Percentiles rank a stretch among this genome's conserved stretches.
These are phyloP conservation scores for Yoshiicerus persimilis DNA, from an alignment of 1,140 invertebrate species.

Conservation along the genomic window DNA sequence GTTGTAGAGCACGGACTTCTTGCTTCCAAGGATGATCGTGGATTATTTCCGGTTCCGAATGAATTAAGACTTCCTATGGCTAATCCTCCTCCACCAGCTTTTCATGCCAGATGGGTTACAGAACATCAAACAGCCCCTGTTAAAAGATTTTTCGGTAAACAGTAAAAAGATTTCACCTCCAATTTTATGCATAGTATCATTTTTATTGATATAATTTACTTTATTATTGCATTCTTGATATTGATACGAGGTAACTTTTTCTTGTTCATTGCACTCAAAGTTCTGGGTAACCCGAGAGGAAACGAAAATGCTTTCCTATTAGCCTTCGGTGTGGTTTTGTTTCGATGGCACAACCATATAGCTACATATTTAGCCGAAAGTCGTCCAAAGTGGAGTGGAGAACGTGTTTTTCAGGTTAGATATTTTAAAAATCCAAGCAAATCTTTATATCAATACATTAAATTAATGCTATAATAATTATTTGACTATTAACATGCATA, in stretches of 20 bases:
- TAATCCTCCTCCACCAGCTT: conserved; percentile 62
- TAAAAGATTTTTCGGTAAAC: conserved; percentile 62
- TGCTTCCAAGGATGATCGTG: conserved; percentile 53
- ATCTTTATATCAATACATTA: too few species aligned
- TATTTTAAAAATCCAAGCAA: too few species aligned
- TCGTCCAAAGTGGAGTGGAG: conserved; percentile 56
- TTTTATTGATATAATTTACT: too few species aligned
- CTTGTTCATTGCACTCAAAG: conserved; percentile 52
- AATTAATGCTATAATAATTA: too few species aligned
- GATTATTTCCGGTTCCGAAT: conserved; percentile 60
- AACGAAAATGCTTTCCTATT: conserved; percentile 64
- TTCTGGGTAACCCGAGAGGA: conserved; percentile 63
- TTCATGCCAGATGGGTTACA: conserved; percentile 55
- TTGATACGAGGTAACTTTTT: background rate
- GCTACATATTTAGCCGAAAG: conserved; percentile 55
- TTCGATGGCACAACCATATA: conserved; percentile 65
- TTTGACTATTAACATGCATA: too few species aligned
- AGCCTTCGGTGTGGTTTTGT: conserved; percentile 63
- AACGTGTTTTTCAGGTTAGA: conserved; percentile 59
- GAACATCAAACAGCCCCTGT: conserved; percentile 56
- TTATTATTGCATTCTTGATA: too few species aligned
- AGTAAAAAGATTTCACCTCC: background rate
- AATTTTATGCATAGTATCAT: background rate
- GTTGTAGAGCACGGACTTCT: conserved; percentile 56
- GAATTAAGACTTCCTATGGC: conserved; percentile 59